These are phyloP conservation scores for Psilopogon haemacephalus DNA, from an alignment of 2,113 vertebrate species.

Conservation along the genomic window DNA sequence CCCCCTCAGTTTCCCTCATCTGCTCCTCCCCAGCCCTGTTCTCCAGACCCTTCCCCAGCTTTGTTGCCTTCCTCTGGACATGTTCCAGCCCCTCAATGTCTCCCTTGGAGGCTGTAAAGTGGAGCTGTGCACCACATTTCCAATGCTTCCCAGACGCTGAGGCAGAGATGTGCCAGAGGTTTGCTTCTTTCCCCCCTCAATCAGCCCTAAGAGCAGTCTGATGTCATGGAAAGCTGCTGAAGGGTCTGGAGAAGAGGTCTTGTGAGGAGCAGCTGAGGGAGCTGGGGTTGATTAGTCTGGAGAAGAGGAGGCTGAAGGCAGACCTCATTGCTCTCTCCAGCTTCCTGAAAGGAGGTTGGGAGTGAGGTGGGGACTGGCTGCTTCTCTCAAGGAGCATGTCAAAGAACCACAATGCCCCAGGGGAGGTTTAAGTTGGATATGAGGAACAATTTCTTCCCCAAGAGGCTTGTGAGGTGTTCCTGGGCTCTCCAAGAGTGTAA, in stretches of 20 bases:
- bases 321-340: neutral
- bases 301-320: neutral
- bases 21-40: no score
- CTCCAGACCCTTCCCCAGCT: no score
- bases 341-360: neutral
- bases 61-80: no score
- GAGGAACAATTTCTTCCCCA: no score
- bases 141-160: neutral
- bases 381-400: no score
- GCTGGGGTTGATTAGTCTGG: neutral
- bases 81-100: no score
- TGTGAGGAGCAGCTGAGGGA: neutral
- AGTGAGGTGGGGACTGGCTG: neutral
- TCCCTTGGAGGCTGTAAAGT: neutral
- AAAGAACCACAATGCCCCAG: no score
- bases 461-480: no score
- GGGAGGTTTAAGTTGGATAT: no score
- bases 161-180: neutral
- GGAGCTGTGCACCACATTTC: rapidly evolving
- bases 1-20: no score
- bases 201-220: neutral
- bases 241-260: neutral
- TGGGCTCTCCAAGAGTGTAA: no score
- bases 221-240: neutral
- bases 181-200: neutral